Evolutionary conservation across 2,113 vertebrate genomes (phyloP).

Genomic region (Fregetta grallaria): DNA sequence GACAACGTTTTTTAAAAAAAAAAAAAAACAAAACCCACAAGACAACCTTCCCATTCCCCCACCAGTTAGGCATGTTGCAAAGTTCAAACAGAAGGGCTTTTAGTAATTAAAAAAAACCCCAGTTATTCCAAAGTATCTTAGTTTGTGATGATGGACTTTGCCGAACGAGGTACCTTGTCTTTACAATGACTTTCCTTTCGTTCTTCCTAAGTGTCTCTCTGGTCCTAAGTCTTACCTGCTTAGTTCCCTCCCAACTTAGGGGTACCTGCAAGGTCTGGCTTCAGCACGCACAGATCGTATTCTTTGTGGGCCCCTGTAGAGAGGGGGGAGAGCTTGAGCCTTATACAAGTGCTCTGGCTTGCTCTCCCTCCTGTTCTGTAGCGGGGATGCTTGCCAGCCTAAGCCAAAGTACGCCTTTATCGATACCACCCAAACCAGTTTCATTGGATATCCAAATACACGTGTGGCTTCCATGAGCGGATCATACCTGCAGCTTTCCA

Average conservation of each 20-base stretch:
- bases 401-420: accelerated
- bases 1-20: background rate
- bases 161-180: background rate
- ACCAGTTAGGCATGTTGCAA: background rate
- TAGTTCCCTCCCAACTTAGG: background rate
- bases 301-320: background rate
- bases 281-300: accelerated
- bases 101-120: background rate
- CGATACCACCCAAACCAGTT: background rate
- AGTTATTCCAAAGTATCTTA: background rate
- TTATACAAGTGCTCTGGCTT: background rate
- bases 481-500: background rate
- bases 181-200: background rate
- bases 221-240: background rate
- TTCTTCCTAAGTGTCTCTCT: background rate
- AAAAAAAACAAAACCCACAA: background rate
- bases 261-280: background rate
- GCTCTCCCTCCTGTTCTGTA: background rate
- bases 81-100: background rate
- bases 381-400: background rate
- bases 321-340: background rate
- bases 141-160: background rate
- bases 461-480: accelerated
- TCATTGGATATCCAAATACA: background rate
- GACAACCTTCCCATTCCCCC: background rate